These are phyloP conservation scores for Bettongia penicillata DNA, from an alignment of 2,113 vertebrate genomes.

Conservation along the genomic window DNA sequence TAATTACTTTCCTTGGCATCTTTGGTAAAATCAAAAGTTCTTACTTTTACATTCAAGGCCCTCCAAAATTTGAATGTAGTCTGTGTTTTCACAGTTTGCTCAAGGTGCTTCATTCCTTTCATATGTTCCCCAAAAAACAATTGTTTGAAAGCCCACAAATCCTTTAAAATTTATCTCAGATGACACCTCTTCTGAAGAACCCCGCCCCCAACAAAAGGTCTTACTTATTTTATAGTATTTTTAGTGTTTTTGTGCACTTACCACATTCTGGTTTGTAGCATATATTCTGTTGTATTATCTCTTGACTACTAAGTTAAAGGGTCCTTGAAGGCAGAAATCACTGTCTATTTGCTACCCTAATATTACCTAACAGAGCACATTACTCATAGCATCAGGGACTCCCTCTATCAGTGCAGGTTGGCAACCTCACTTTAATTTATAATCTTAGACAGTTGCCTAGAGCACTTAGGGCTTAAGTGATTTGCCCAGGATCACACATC, in stretches of 20 bases:
- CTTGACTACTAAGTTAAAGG: neutral
- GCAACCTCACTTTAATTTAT: neutral
- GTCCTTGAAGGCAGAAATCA: neutral
- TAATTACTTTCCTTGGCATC: neutral
- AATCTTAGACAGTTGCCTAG: too few species aligned
- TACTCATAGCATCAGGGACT: neutral
- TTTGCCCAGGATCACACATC: too few species aligned
- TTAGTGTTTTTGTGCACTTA: neutral
- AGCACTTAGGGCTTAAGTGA: neutral
- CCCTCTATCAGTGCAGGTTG: neutral
- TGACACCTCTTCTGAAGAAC: neutral
- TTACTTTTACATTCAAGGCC: neutral
- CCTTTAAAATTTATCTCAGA: neutral
- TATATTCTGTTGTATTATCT: neutral
- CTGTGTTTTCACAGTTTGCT: neutral
- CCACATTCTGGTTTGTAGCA: neutral
- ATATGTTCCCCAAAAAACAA: neutral
- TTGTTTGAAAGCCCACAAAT: neutral
- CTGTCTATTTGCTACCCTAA: neutral
- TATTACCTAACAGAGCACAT: neutral
- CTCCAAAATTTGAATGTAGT: neutral
- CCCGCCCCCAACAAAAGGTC: neutral
- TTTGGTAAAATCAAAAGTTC: neutral
- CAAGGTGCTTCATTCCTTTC: neutral
- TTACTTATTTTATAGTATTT: neutral